Base-by-base conservation (phyloP, 2,797 vertebrate genomes). In the Molossus molossus region DNA sequence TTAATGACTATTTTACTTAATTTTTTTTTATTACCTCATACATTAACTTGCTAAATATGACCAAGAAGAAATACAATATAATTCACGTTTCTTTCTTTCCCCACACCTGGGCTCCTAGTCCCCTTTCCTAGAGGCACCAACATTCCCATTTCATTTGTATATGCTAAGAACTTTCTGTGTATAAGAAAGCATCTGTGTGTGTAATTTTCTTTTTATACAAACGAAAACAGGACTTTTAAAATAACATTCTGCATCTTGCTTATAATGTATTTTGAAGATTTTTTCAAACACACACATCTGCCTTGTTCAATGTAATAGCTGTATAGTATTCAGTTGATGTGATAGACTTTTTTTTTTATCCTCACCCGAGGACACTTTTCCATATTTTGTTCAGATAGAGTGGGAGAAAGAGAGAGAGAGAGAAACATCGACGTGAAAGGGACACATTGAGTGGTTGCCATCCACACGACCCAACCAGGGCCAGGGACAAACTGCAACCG, bases 61-160 rank as follows among this genome's bases (percentile, higher is more conserved):
- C 53, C n/a, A 82, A 53, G 65, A 77, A 85, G 55, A 84, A 76
- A 67, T 62, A 62, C 2, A 55, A 21, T 55, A 55, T 76, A 92
- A 55, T 60, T 10, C 3, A 33, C 29, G 10, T 92, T 92, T 92
- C 55, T 13, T 76, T 57, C 33, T 50, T 77, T 87, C 0, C 45
- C 53, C 40, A 77, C 18, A 55, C 21, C 67, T 67, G 55, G 11
- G 40, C 12, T 33, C 18, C 27, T 58, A 55, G 18, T 57, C 20
- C 11, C 50, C 25, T 76, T 83, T 91, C 37, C 18, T 65, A 45
- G 60, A 86, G 37, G 21, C 15, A 27, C 7, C 27, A 84, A 9
- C 50, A 75, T 94, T 88, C 40, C 29, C 62, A 55, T 89, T 90
- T 86, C 45, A 70, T 82, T 92, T 94, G 62, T 90, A 3, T 87